Percentiles rank a stretch among this genome's conserved stretches.
These are phyloP conservation scores for Lordiphosa andalusiaca DNA, from an alignment of 2,888 invertebrate species.

Conservation along the genomic window DNA sequence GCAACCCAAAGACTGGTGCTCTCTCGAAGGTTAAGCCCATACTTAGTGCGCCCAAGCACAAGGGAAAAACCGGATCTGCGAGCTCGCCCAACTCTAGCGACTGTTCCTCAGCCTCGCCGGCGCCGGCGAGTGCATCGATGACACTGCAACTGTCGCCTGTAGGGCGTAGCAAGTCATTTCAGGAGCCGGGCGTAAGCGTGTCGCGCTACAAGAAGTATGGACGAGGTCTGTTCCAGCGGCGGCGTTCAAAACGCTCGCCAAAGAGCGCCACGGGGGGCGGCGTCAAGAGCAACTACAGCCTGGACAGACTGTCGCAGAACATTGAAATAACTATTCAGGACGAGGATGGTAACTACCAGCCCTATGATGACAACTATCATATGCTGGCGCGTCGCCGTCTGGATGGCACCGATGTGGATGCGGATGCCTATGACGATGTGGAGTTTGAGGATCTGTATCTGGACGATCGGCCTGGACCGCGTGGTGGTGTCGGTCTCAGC, in stretches of 20 bases:
- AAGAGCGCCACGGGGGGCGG: conserved; percentile 35
- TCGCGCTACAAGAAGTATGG: conserved; percentile 74
- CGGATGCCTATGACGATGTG: conserved; percentile 54
- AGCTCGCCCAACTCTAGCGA: conserved; percentile 78
- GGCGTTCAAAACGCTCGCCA: conserved; percentile 76
- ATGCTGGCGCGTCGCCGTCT: conserved; percentile 48
- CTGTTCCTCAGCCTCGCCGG: conserved; percentile 72
- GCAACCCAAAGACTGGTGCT: conserved; percentile 73
- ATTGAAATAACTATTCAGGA: conserved; percentile 80
- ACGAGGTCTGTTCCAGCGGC: conserved; percentile 76
- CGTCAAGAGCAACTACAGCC: conserved; percentile 75
- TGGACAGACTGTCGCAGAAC: conserved; percentile 78
- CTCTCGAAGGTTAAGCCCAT: conserved; percentile 57
- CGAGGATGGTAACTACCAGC: conserved; percentile 78
- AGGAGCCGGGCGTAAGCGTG: conserved; percentile 74
- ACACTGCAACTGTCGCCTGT: conserved; percentile 65
- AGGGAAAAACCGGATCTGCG: conserved; percentile 61
- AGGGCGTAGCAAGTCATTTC: conserved; percentile 80
- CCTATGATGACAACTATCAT: conserved; percentile 77
- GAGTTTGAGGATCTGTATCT: conserved; percentile 61
- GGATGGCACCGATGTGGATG: conserved; percentile 37
- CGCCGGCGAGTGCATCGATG: conserved; percentile 33
- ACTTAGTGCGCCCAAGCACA: conserved; percentile 64
- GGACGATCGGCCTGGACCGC: conserved; percentile 61
- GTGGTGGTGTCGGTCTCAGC: conserved; percentile 30